These are phyloP conservation scores for Scaptomyza hsui DNA, from an alignment of 1,140 invertebrate genomes.

Conservation along the genomic window DNA sequence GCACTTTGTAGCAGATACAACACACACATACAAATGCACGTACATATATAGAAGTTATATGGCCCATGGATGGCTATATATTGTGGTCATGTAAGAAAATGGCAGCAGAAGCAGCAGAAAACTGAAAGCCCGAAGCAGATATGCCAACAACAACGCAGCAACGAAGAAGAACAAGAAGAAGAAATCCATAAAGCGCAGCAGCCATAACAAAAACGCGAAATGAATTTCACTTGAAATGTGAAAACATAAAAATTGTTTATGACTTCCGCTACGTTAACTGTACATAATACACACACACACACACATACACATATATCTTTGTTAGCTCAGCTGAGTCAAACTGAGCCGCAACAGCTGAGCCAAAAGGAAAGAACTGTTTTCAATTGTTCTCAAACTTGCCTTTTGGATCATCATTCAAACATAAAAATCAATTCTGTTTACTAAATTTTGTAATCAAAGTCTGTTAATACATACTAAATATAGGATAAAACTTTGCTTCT, in stretches of 20 bases:
- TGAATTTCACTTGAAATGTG: conserved; percentile 82
- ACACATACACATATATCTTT: not conserved
- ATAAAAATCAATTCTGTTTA: too few species aligned
- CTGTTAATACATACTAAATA: too few species aligned
- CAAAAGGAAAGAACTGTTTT: conserved; percentile 9
- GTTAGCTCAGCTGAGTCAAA: conserved; percentile 20
- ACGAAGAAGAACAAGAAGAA: conserved; percentile 50
- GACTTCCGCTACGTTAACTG: conserved; percentile 76
- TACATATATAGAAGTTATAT: conserved; percentile 31
- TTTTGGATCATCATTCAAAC: too few species aligned
- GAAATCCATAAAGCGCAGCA: conserved; percentile 80
- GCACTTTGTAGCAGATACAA: conserved; percentile 35
- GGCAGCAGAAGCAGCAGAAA: conserved; percentile 4
- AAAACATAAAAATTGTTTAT: conserved; percentile 83
- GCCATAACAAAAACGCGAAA: conserved; percentile 81
- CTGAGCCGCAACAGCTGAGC: too few species aligned
- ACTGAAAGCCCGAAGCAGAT: conserved; percentile 26
- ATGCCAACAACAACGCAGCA: conserved; percentile 30
- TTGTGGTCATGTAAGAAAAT: conserved; percentile 68
- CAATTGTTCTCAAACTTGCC: too few species aligned
- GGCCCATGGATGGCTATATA: conserved; percentile 47
- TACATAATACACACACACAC: conserved; percentile 21
- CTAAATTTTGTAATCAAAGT: too few species aligned
- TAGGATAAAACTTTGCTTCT: too few species aligned
- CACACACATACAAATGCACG: conserved; percentile 5